Percentiles rank a stretch among this genome's conserved stretches.
Evolutionary conservation across 1,140 invertebrate genomes (phyloP).

Genomic region (Apolygus lucorum): DNA sequence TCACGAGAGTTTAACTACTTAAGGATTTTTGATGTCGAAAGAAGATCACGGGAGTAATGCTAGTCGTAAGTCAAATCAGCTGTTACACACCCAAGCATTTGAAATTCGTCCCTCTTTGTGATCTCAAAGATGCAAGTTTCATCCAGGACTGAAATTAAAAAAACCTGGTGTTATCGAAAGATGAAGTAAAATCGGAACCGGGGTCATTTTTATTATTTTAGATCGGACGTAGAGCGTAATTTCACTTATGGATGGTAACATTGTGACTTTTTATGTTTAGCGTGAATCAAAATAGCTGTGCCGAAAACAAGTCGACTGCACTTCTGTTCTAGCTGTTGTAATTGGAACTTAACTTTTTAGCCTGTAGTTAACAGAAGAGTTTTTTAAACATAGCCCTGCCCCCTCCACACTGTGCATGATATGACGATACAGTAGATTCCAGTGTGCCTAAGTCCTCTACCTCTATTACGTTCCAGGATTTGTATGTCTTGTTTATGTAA

Average conservation of each 20-base stretch:
- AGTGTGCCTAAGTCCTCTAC: too few species aligned
- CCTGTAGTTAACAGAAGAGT: not conserved
- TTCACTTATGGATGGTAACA: too few species aligned
- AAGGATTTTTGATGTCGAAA: not conserved
- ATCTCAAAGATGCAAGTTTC: not conserved
- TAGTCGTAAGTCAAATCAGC: not conserved
- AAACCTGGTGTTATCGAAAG: not conserved
- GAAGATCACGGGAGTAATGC: not conserved
- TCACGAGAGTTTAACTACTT: not conserved
- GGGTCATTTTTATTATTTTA: not conserved
- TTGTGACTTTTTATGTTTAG: too few species aligned
- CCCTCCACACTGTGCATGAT: not conserved
- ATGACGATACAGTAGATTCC: too few species aligned
- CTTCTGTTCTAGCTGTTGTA: not conserved
- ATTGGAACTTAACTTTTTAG: not conserved
- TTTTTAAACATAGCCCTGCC: not conserved
- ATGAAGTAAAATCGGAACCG: not conserved
- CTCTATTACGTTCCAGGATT: too few species aligned
- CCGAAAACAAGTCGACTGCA: not conserved
- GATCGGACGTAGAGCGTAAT: too few species aligned
- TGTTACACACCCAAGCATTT: not conserved
- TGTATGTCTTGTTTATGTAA: too few species aligned
- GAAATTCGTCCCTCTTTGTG: too few species aligned
- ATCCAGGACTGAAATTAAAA: not conserved
- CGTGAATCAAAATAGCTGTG: not conserved